A percentile compares a stretch with the other conserved stretches of the same genome.
phyloP scores from a whole-genome alignment of 2,888 invertebrate species.

The Sminthurinus aureus region DNA sequence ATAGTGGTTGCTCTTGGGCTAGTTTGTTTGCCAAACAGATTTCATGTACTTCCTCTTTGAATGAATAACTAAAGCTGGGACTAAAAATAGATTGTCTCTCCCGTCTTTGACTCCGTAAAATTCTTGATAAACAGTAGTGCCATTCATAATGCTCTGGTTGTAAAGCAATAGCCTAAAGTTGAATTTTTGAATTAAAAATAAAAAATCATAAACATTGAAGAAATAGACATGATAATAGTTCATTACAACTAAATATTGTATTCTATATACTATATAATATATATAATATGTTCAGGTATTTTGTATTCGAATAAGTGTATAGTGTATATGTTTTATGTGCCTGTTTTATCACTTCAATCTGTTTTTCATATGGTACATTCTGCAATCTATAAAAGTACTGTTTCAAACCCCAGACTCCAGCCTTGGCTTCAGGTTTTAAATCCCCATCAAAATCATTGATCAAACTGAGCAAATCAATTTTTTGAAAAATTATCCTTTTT shows the following conservation, averaged over 20 bases:
- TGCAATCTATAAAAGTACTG: background rate
- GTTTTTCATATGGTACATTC: background rate
- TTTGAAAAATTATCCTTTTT: background rate
- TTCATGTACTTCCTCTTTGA: slow-evolving; percentile 3
- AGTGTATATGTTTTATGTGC: background rate
- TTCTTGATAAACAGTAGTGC: slow-evolving; percentile 18
- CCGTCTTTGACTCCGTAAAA: background rate
- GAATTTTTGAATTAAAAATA: background rate
- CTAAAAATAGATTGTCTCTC: background rate
- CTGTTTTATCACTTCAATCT: slow-evolving; percentile 13
- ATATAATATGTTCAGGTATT: too few species aligned
- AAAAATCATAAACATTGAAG: background rate
- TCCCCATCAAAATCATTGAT: background rate
- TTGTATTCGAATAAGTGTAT: too few species aligned
- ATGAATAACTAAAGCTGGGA: slow-evolving; percentile 7
- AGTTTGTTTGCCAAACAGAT: background rate
- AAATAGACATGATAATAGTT: too few species aligned
- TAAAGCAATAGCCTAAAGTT: slow-evolving; percentile 8
- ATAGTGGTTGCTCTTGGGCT: background rate
- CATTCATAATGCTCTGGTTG: slow-evolving; percentile 5
- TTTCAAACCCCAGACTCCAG: slow-evolving; percentile 21
- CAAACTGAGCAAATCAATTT: slow-evolving; percentile 11
- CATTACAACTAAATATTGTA: too few species aligned
- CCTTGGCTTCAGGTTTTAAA: background rate
- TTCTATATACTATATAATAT: too few species aligned